Conservation (phyloP, 2,888 invertebrate species). For the Melolontha melolontha region DNA sequence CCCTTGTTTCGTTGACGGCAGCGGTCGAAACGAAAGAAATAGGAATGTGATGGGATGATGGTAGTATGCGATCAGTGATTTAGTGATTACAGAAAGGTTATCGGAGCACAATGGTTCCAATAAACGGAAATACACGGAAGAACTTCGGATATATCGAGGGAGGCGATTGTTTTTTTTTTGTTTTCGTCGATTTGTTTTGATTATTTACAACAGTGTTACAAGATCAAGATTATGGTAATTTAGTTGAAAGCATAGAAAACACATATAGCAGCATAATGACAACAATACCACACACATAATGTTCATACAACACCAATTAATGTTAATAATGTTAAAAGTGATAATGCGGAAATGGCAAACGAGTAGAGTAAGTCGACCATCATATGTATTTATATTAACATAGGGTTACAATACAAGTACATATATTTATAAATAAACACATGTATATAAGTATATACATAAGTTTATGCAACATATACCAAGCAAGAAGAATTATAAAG, state of each 20-base stretch:
- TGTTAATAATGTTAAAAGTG: conserved; percentile 57
- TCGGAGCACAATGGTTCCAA: too few species aligned
- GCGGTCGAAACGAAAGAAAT: conserved; percentile 46
- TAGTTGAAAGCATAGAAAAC: conserved; percentile 29
- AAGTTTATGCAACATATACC: too few species aligned
- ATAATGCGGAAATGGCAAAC: conserved; percentile 57
- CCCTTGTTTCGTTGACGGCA: conserved; percentile 72
- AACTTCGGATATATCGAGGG: conserved; percentile 13
- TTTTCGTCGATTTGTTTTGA: conserved; percentile 7
- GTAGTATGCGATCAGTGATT: background rate
- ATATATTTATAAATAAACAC: conserved; percentile 39
- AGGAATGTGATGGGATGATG: conserved; percentile 17
- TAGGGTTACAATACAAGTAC: conserved; percentile 39
- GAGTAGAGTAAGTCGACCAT: conserved; percentile 59
- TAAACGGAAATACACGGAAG: too few species aligned
- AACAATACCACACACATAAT: conserved; percentile 42
- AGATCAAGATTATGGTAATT: background rate
- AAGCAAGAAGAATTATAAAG: background rate
- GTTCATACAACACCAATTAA: conserved; percentile 53
- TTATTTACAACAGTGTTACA: conserved; percentile 10
- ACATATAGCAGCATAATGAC: conserved; percentile 45
- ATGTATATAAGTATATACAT: conserved; percentile 14
- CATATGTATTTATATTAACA: conserved; percentile 35
- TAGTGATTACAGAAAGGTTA: too few species aligned
- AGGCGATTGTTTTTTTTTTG: conserved; percentile 11